phyloP scores from a whole-genome alignment of 2,113 vertebrate species.

The Sebastes fasciatus region DNA sequence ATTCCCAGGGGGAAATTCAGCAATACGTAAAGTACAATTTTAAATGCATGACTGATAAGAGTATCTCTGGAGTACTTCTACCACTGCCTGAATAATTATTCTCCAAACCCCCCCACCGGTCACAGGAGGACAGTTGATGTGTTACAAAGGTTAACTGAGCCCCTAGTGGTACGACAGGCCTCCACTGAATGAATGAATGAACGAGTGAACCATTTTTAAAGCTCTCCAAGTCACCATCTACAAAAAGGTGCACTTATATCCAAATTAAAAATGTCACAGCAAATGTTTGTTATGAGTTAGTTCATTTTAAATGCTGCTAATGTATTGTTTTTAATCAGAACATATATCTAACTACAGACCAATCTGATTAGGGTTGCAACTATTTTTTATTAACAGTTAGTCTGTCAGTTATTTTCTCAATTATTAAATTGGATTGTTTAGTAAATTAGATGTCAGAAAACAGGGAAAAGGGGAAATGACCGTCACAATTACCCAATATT shows the following conservation, averaged over 20 bases:
- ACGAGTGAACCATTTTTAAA: background rate
- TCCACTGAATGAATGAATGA: conserved; percentile 2
- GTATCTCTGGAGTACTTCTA: background rate
- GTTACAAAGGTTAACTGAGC: background rate
- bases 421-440: no score
- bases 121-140: background rate
- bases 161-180: conserved; percentile 4
- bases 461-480: no score
- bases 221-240: background rate
- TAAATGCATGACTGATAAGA: no score
- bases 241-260: background rate
- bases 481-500: no score
- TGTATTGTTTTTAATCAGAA: no score
- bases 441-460: no score
- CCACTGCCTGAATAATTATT: conserved; percentile 2
- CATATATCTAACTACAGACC: no score
- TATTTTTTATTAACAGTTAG: background rate
- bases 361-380: background rate
- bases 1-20: background rate
- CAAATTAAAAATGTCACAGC: background rate
- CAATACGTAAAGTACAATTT: no score
- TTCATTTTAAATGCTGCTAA: no score
- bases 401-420: no score
- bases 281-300: no score
- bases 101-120: background rate